These are phyloP conservation scores for Morone saxatilis DNA, from an alignment of 2,113 vertebrate species.

Conservation along the genomic window DNA sequence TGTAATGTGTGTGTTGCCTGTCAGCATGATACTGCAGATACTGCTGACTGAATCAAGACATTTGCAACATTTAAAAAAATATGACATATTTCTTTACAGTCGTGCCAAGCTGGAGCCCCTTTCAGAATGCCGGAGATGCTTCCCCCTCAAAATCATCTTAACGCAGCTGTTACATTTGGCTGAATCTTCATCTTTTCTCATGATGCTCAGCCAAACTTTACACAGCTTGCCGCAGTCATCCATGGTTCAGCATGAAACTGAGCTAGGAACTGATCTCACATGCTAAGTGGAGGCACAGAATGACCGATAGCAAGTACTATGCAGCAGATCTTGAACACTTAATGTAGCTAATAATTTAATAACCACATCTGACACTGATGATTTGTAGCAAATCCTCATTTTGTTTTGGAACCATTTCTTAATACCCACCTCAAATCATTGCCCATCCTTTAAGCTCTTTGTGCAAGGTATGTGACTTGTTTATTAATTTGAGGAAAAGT, in stretches of 20 bases:
- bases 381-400: constrained; percentile 1
- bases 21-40: constrained; percentile 10
- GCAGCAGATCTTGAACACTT: neutral
- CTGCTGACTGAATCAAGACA: constrained; percentile 49
- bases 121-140: constrained; percentile 42
- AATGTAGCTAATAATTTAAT: neutral
- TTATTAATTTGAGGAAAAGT: constrained; percentile 63
- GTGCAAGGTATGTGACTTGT: constrained; percentile 41
- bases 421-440: constrained; percentile 15
- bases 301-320: neutral
- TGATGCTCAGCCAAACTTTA: constrained; percentile 59
- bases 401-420: neutral
- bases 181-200: constrained; percentile 53
- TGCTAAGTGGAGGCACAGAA: neutral
- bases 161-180: constrained; percentile 73
- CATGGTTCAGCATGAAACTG: neutral
- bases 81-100: constrained; percentile 48
- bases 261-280: constrained; percentile 31
- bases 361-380: neutral
- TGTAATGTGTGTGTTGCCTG: constrained; percentile 1
- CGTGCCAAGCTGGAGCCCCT: constrained; percentile 57
- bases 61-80: constrained; percentile 40
- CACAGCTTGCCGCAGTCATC: constrained; percentile 15
- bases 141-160: constrained; percentile 49
- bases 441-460: constrained; percentile 29